phyloP scores from a whole-genome alignment of 2,797 vertebrate genomes.

The Chelidonichthys spinosus region DNA sequence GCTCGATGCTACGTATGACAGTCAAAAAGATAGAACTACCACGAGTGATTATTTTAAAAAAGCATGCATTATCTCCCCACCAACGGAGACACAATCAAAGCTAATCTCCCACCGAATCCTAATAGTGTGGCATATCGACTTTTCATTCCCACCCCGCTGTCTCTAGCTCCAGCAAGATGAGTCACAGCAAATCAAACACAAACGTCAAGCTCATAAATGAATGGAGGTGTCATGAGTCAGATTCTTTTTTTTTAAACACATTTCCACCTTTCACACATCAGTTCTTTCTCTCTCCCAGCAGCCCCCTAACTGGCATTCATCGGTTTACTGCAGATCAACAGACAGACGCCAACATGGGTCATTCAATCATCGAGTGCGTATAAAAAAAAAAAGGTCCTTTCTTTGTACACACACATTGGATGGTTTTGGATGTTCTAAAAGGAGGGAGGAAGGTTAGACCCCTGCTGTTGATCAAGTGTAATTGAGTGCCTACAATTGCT shows the following conservation, averaged over 20 bases:
- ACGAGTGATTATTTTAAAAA: slow-evolving; percentile 36
- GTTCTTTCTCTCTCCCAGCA: slow-evolving; percentile 1
- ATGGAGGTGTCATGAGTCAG: slow-evolving; percentile 66
- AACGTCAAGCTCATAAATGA: slow-evolving; percentile 65
- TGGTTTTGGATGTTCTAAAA: slow-evolving; percentile 13
- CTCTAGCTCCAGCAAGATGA: slow-evolving; percentile 58
- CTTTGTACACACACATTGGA: slow-evolving; percentile 34
- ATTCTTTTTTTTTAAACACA: slow-evolving; percentile 65
- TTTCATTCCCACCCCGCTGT: slow-evolving; percentile 58
- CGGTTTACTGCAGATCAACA: slow-evolving; percentile 53
- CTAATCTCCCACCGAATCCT: slow-evolving; percentile 54
- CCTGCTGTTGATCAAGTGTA: slow-evolving; percentile 43
- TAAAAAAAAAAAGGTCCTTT: slow-evolving; percentile 27
- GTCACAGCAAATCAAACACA: slow-evolving; percentile 71
- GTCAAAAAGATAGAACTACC: slow-evolving; percentile 3
- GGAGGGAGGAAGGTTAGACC: slow-evolving; percentile 20
- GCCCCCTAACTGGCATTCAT: slow-evolving; percentile 34
- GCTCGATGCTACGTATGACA: not conserved
- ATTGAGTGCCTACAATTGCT: slow-evolving; percentile 37
- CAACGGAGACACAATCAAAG: slow-evolving; percentile 40
- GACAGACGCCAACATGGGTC: slow-evolving; percentile 44
- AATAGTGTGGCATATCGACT: slow-evolving; percentile 47
- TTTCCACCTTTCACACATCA: slow-evolving; percentile 45
- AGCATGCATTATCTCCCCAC: slow-evolving; percentile 39
- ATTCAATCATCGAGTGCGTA: slow-evolving; percentile 57